Base-by-base conservation (phyloP, 2,797 vertebrate species). In the Cryptoblepharus egeriae region DNA sequence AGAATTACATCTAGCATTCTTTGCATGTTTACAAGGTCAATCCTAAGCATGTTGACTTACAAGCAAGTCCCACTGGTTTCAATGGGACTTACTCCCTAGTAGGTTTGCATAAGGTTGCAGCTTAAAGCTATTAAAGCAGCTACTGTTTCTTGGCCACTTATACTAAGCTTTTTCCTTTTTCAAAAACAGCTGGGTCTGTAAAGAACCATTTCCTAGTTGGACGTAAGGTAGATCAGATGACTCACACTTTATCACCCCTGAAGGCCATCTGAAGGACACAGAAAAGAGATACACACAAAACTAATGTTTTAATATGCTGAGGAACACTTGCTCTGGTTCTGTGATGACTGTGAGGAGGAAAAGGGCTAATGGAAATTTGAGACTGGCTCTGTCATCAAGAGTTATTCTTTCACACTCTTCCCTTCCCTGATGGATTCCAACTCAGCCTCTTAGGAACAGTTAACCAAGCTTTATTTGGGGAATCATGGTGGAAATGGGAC, bases 251-350 rank as follows among this genome's bases (percentile, higher is more conserved):
- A 97, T 97, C 98, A 95, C 97, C 97, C 95, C 92, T 96, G 94
- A 96, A 98, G 97, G 97, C 97, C 97, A 95, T 88, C 92, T 98
- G 97, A 98, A 98, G 97, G 98, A 97, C 97, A 97, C 97, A 97
- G 96, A 92, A 91, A 94, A 94, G 93, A 90, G 91, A 93, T 89
- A 90, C 96, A 95, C 95, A 94, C 95, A 97, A 96, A 97, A 96
- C 97, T 96, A 96, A 97, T 97, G 95, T 97, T 98, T 97, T 96
- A 91, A 22, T 96, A 95, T 13, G 88, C 86, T 86, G 81, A 93
- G 85, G 42, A 87, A 77, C 60, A 77, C 5, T 12, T 77, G 83
- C 87, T 81, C 3, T 1, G 63, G 58, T 67, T 83, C 77, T 63
- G 1, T 37, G 60, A 5, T n/a, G 70, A 87, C 57, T 55, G 2